Base-by-base conservation (phyloP, 2,888 invertebrate genomes). In the Yponomeuta malinellus region DNA sequence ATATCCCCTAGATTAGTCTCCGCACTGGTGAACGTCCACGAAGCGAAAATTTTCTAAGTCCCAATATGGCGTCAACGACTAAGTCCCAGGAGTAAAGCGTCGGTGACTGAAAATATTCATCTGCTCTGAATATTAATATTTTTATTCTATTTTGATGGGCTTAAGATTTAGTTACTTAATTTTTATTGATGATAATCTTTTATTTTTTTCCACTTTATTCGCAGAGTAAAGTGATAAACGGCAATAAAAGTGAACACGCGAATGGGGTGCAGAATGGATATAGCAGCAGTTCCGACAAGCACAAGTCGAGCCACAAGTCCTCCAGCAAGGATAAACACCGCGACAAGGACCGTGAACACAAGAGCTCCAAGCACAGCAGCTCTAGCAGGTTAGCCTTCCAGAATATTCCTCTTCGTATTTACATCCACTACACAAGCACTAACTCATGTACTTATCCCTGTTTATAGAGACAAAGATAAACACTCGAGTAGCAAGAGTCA, bases 31-130 rank as follows among this genome's bases (percentile, higher is more conserved):
- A 80, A 87, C 84, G 82, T 74, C 78, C 83, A 83, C 84, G 84
- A 86, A 86, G 84, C 92, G 89, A 90, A 92, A 91, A 84, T 92
- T 93, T 93, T 92, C 92, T 92, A 96, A 96, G 96, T 96, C 95
- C 95, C 95, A 96, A 96, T 95, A 96, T 96, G 96, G 96, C 96
- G 96, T 95, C 96, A 94, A 94, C 93, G 93, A 93, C 93, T 93
- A 94, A 95, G 94, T 94, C 94, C 94, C 93, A 89, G 87, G 78
- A 81, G 78, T 80, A 88, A 92, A 88, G 91, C 89, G 88, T 91
- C 87, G 81, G 79, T 59, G 63, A 63, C 83, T 76, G 74, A 74
- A 33, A n/a, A 8, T 67, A 37, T 43, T n/a, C 8, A 67, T 67
- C 64, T 3, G 15, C 64, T 70, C 48, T 5, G 2, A 10, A 37